A percentile compares a stretch with the other conserved stretches of the same genome.
Evolutionary conservation across 2,888 invertebrate species (phyloP).

Genomic region (Scaptomyza parva): DNA sequence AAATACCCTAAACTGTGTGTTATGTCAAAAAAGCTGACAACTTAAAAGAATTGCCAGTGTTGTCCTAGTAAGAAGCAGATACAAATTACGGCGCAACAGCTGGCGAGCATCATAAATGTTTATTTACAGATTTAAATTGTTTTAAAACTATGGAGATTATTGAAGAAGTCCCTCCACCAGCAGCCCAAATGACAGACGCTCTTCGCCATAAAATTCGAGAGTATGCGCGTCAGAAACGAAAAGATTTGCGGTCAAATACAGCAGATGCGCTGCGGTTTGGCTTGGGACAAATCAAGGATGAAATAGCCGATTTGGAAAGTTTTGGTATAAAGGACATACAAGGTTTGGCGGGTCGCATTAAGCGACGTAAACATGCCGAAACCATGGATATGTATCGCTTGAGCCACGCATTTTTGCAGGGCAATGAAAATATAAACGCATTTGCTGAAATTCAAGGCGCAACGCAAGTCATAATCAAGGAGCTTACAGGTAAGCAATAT

Average conservation of each 20-base stretch:
- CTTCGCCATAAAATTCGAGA: constrained; percentile 76
- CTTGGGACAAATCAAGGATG: constrained; percentile 79
- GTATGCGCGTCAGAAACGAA: constrained; percentile 69
- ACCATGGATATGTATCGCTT: constrained; percentile 81
- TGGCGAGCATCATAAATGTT: constrained; percentile 2
- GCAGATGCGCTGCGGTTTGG: constrained; percentile 81
- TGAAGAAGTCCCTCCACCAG: background rate
- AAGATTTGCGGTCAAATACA: constrained; percentile 64
- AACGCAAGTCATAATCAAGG: constrained; percentile 82
- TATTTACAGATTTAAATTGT: background rate
- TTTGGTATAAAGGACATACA: constrained; percentile 79
- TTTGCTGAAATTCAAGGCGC: constrained; percentile 82
- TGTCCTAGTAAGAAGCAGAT: background rate
- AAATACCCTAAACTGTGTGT: background rate
- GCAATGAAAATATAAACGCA: constrained; percentile 76
- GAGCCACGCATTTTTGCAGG: constrained; percentile 82
- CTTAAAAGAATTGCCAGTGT: constrained; percentile 18
- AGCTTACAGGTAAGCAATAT: constrained; percentile 76
- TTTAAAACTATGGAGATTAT: constrained; percentile 18
- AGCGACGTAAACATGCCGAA: constrained; percentile 82
- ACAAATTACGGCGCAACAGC: constrained; percentile 10
- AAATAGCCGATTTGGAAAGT: constrained; percentile 75
- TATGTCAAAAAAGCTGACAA: background rate
- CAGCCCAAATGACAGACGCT: constrained; percentile 1
- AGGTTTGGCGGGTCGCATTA: constrained; percentile 81